A percentile compares a stretch with the other conserved stretches of the same genome.
These are phyloP conservation scores for Drosophila testacea DNA, from an alignment of 2,888 invertebrate genomes.

Conservation along the genomic window DNA sequence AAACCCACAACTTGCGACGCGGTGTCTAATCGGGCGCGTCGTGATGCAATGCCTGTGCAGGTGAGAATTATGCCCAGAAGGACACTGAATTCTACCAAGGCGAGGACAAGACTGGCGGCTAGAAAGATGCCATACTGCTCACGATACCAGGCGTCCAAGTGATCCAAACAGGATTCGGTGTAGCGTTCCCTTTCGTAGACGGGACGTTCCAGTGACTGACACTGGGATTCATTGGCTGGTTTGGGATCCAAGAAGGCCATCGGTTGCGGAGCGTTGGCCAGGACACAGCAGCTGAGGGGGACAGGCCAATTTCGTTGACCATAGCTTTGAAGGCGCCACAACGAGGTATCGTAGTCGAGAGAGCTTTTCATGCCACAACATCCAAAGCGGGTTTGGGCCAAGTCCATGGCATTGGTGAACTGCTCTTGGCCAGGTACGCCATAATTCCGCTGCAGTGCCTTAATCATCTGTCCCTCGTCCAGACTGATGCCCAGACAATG, in stretches of 20 bases:
- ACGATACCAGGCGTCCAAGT: slow-evolving; percentile 91
- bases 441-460: slow-evolving; percentile 90
- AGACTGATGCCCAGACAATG: slow-evolving; percentile 91
- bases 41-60: slow-evolving; percentile 87
- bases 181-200: slow-evolving; percentile 83
- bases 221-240: slow-evolving; percentile 89
- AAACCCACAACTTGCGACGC: slow-evolving; percentile 13
- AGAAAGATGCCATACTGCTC: slow-evolving; percentile 90
- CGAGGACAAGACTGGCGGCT: slow-evolving; percentile 88
- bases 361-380: slow-evolving; percentile 93
- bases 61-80: slow-evolving; percentile 90
- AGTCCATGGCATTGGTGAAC: slow-evolving; percentile 92
- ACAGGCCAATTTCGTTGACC: slow-evolving; percentile 90
- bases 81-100: slow-evolving; percentile 90
- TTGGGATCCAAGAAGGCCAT: slow-evolving; percentile 90
- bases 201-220: slow-evolving; percentile 86
- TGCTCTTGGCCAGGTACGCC: slow-evolving; percentile 89
- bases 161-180: slow-evolving; percentile 87
- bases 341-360: slow-evolving; percentile 92
- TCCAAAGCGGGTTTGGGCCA: slow-evolving; percentile 90
- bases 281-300: slow-evolving; percentile 90
- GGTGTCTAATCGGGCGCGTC: slow-evolving; percentile 54
- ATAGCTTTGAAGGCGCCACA: slow-evolving; percentile 91
- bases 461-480: slow-evolving; percentile 89
- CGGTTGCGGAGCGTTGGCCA: slow-evolving; percentile 86